Conservation (phyloP, 2,797 vertebrate genomes). For the Sebastes taczanowskii region DNA sequence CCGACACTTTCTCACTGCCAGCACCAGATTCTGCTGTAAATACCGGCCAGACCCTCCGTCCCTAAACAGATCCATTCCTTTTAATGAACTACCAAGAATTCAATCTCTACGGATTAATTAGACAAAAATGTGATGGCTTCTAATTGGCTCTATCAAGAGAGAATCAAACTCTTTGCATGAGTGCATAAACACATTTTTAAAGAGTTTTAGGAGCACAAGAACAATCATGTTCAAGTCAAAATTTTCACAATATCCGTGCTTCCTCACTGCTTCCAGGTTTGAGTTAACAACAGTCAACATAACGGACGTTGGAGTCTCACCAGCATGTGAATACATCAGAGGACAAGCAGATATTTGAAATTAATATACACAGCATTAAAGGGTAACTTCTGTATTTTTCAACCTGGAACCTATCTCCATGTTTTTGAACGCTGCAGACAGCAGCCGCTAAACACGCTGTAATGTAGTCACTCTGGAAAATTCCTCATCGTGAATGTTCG, state of each 20-base stretch:
- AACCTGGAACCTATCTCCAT: too few relatives aligned
- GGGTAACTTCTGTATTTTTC: too few relatives aligned
- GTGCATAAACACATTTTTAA: neutral
- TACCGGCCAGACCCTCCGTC: neutral
- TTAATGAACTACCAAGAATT: neutral
- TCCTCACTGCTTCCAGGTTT: neutral
- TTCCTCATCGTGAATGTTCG: too few relatives aligned
- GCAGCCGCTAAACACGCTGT: too few relatives aligned
- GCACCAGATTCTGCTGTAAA: constrained; percentile 20
- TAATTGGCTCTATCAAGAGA: neutral
- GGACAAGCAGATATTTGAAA: neutral
- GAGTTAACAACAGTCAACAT: neutral
- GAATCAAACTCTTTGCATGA: neutral
- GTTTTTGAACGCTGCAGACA: too few relatives aligned
- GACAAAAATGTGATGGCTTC: neutral
- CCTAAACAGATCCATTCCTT: neutral
- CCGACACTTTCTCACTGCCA: constrained; percentile 6
- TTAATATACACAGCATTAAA: neutral
- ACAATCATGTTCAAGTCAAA: neutral
- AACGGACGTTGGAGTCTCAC: neutral
- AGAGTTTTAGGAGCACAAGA: neutral
- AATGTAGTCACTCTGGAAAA: too few relatives aligned
- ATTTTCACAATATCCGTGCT: neutral
- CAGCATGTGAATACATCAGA: neutral
- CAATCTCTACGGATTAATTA: neutral